These are phyloP conservation scores for Tenthredo distinguenda DNA, from an alignment of 2,888 invertebrate species.

Conservation along the genomic window DNA sequence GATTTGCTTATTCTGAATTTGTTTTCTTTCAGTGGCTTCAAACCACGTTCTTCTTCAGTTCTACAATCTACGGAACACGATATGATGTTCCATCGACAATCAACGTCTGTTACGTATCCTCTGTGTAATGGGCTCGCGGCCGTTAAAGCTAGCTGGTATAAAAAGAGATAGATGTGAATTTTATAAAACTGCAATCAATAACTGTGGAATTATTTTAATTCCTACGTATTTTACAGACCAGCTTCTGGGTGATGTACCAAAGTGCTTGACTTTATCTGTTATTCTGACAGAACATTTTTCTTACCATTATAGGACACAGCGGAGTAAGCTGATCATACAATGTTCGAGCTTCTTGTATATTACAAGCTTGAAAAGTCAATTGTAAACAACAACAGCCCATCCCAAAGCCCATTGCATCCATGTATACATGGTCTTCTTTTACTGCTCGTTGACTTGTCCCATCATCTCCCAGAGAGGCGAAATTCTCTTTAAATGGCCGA, in stretches of 20 bases:
- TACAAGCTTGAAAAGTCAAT: slow-evolving; percentile 97
- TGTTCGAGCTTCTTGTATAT: slow-evolving; percentile 96
- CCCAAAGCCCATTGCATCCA: slow-evolving; percentile 99
- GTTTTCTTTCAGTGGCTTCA: slow-evolving; percentile 85
- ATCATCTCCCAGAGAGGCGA: slow-evolving; percentile 83
- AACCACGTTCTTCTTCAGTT: slow-evolving; percentile 94
- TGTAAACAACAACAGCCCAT: slow-evolving; percentile 99
- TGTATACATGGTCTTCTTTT: slow-evolving; percentile 94
- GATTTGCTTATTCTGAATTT: slow-evolving; percentile 95
- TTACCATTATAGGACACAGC: slow-evolving; percentile 97
- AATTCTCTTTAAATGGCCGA: slow-evolving; percentile 87
- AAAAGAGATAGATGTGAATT: slow-evolving; percentile 15
- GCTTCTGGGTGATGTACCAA: background rate
- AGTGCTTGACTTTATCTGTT: background rate
- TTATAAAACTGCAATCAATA: slow-evolving; percentile 2
- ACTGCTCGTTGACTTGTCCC: slow-evolving; percentile 83
- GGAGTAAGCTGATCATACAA: slow-evolving; percentile 98
- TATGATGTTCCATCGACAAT: slow-evolving; percentile 99
- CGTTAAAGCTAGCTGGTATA: slow-evolving; percentile 90
- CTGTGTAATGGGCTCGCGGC: slow-evolving; percentile 98
- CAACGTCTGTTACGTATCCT: slow-evolving; percentile 96
- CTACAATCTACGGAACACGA: slow-evolving; percentile 97
- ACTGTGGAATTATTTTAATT: background rate
- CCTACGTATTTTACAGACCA: background rate
- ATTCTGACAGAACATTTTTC: slow-evolving; percentile 43